Evolutionary conservation across 2,113 vertebrate species (phyloP), one percentile per base, ranked within the genome.

Genomic region (Archocentrus centrarchus): DNA sequence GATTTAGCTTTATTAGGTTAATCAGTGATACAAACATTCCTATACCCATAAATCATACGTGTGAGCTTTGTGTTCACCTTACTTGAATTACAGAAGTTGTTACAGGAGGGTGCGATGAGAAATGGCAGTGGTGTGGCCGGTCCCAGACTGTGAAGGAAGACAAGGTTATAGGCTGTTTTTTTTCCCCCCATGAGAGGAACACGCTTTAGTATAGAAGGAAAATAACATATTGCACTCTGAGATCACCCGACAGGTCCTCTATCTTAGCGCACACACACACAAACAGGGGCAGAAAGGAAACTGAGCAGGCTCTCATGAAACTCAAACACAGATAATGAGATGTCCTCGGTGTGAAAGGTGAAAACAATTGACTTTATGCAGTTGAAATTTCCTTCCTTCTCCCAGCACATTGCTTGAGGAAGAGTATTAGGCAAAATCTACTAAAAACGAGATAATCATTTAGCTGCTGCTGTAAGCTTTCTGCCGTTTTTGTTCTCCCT

Each of bases 171-270:
- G 75, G 87, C 68, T 44, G 59, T 13, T 11, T 86, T 81, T 78
- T 79, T 10, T 68, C 2, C 0, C 77, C 89, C 86, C 85, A 77
- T 78, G 86, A 85, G 91, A 39, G 86, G 73, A 80, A 66, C 59
- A 22, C 44, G 64, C 86, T 50, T 85, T 61, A 55, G 79, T 83
- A 80, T 53, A 58, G 75, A 75, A 82, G 60, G 77, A 86, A 88
- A 92, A 93, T 91, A 89, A 92, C 88, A 90, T 87, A 92, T 89
- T 92, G 80, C 88, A 81, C 79, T 39, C 32, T 78, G 89, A 84
- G 83, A 88, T 85, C 87, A 89, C 80, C 83, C 84, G 90, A 90
- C 90, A 88, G 89, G 85, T 91, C 85, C 62, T 93, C 79, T 80
- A 84, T 92, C 92, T 88, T 59, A 10, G 80, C 41, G 27, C 27